A percentile compares a stretch with the other conserved stretches of the same genome.
Conservation (phyloP, 2,113 vertebrate species). For the Bostrychus sinensis region DNA sequence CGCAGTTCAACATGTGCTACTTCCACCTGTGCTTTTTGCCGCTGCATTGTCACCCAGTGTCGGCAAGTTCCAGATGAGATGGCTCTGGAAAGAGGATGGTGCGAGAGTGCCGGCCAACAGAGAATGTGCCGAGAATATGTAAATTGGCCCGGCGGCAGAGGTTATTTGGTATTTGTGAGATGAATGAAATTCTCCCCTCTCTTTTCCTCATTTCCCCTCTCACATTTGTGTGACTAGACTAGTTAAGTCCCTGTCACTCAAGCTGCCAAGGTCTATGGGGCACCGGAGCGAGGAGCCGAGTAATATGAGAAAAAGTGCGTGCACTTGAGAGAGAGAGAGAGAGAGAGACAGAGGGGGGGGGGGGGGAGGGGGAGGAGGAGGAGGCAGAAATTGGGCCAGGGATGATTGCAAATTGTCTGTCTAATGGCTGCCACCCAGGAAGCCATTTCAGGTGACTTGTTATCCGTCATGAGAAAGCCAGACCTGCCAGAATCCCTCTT, state of each 20-base stretch:
- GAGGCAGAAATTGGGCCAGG: slow-evolving; percentile 74
- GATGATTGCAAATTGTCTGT: slow-evolving; percentile 72
- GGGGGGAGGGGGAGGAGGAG: background rate
- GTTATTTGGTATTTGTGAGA: slow-evolving; percentile 76
- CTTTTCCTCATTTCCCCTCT: slow-evolving; percentile 70
- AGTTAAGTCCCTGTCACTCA: slow-evolving; percentile 79
- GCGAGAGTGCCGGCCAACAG: slow-evolving; percentile 48
- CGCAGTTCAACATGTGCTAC: slow-evolving; percentile 33
- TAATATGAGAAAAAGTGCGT: slow-evolving; percentile 74
- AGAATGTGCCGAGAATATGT: slow-evolving; percentile 53
- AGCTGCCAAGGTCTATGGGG: slow-evolving; percentile 72
- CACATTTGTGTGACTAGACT: slow-evolving; percentile 76
- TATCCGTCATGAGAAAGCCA: slow-evolving; percentile 73
- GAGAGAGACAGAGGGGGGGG: slow-evolving; percentile 25
- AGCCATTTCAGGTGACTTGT: slow-evolving; percentile 79
- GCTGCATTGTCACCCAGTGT: slow-evolving; percentile 13
- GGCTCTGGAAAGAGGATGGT: slow-evolving; percentile 45
- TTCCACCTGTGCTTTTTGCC: slow-evolving; percentile 34
- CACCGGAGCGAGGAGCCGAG: slow-evolving; percentile 68
- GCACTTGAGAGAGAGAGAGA: slow-evolving; percentile 56
- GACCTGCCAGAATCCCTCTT: slow-evolving; percentile 72
- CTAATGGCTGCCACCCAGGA: slow-evolving; percentile 60
- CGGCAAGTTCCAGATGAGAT: slow-evolving; percentile 41
- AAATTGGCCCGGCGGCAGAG: slow-evolving; percentile 55
- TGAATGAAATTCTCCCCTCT: slow-evolving; percentile 68